Base-by-base conservation (phyloP, 2,888 invertebrate species). In the Hydroisotoma schaefferi region DNA sequence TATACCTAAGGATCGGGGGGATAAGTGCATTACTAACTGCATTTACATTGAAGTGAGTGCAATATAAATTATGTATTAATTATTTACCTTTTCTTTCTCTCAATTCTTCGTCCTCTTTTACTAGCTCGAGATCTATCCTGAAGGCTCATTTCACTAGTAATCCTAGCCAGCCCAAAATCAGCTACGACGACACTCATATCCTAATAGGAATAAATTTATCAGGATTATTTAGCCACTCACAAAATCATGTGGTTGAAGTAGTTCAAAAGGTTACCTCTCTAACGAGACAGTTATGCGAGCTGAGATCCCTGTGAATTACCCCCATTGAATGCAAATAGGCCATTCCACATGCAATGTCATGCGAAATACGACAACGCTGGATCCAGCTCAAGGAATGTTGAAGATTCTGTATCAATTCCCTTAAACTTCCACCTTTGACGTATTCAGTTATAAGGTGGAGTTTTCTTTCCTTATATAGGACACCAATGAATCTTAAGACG, bases 211-310 rank as follows among this genome's bases (percentile, higher is more conserved):
- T 18, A 40, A 18, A 52, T 10, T 55, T 18, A 18, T 20, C 33
- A 10, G 54, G 33, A 10, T 40, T 40, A 40, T 40, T 15, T 40
- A 10, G 5, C 15, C 8, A 33, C 33, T 33, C 8, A 33, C 33
- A 8, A 10, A 15, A 33, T 33, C 8, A 33, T 33, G 33, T 15
- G 8, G 15, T 26, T 23, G 28, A 52, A 2, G 20, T 27, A 46
- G 5, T 25, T 4, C 5, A 46, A 15, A 10, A 6, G 5, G 77
- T 75, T 74, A 86, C 86, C 80, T 90, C 88, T 74, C 90, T 82
- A 51, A 94, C 90, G 71, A 95, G 83, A 77, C 94, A 95, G 81
- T 95, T 95, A 78, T 93, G 88, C 25, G 94, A 94, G 81, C 94
- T 95, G 75, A 95, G 83, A 81, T 95, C 95, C 55, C 94, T 80